Base-by-base conservation (phyloP, 2,888 invertebrate species). In the Nephrotoma guestfalica region DNA sequence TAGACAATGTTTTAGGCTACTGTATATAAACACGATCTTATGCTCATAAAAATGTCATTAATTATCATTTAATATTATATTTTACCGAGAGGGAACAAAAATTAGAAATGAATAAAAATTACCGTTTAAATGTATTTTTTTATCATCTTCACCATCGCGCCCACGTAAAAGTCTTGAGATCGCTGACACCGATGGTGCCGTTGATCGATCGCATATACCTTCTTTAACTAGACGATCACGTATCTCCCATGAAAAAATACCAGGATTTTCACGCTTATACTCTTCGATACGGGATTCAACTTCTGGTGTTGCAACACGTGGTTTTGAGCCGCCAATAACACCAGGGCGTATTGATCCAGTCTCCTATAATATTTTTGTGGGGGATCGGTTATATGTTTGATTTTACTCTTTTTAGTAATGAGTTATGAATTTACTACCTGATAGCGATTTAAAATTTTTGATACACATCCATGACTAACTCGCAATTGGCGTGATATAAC, bases 401-500 rank as follows among this genome's bases (percentile, higher is more conserved):
- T 86, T 43, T 86, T 43, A 11, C 15, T 18, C 30, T 43, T 30
- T 43, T 5, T 9, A 11, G 30, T 86, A 86, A 47, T 86, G 40
- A 86, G 18, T 45, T 30, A 45, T 43, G 47, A 51, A 51, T 51
- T 86, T 41, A 57, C 57, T 88, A 88, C 96, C 93, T 98, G 96
- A 91, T 97, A 98, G 89, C 98, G 94, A 91, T 97, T 97, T 88
- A 99, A 93, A 89, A 99, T 99, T 92, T 99, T 99, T 89, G 98
- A 98, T 87, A 99, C 99, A 91, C 98, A 99, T 86, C 99, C 99
- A 90, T 99, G 99, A 0, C 97, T 97, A 83, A 99, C 98, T 71
- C 98, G 93, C 43, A 99, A 93, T 91, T 98, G 98, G 6, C 99
- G 94, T 11, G 97, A 97, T 91, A 99, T 99, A 89, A 98, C 97